Evolutionary conservation across 2,797 vertebrate species (phyloP).

Genomic region (Glossophaga mutica): DNA sequence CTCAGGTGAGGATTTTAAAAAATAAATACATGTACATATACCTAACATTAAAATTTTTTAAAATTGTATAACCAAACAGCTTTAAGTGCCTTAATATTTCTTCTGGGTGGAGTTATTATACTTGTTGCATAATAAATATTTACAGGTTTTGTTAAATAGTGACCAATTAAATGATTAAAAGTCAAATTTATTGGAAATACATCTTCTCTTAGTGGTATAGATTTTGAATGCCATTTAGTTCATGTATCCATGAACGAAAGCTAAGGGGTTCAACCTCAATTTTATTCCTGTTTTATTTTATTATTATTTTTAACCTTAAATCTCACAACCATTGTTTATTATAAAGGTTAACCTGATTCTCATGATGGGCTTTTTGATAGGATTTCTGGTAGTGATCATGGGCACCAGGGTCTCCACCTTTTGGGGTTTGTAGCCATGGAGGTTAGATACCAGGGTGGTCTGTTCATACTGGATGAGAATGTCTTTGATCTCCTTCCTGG

Average conservation of each 20-base stretch:
- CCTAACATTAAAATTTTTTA: neutral
- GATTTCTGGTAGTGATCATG: slow-evolving; percentile 98
- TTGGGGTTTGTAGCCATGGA: slow-evolving; percentile 95
- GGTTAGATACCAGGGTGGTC: slow-evolving; percentile 94
- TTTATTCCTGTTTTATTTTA: neutral
- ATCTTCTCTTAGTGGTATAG: neutral
- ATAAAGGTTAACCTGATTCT: neutral
- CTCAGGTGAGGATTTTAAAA: neutral
- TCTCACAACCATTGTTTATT: slow-evolving; percentile 42
- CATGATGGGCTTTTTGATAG: slow-evolving; percentile 88
- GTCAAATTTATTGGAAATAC: neutral
- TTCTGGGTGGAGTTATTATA: neutral
- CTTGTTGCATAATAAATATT: neutral
- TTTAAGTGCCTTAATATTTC: slow-evolving; percentile 10
- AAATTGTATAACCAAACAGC: neutral
- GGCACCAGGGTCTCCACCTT: slow-evolving; percentile 97
- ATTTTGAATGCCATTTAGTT: neutral
- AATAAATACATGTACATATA: neutral
- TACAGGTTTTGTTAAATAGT: slow-evolving; percentile 24
- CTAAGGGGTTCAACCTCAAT: neutral
- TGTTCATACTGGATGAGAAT: slow-evolving; percentile 97
- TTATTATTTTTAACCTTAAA: neutral
- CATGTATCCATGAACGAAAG: neutral
- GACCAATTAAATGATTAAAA: neutral
- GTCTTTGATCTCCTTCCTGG: slow-evolving; percentile 98